These are phyloP conservation scores for Adelosebastes latens DNA, from an alignment of 2,797 vertebrate species.

Conservation along the genomic window DNA sequence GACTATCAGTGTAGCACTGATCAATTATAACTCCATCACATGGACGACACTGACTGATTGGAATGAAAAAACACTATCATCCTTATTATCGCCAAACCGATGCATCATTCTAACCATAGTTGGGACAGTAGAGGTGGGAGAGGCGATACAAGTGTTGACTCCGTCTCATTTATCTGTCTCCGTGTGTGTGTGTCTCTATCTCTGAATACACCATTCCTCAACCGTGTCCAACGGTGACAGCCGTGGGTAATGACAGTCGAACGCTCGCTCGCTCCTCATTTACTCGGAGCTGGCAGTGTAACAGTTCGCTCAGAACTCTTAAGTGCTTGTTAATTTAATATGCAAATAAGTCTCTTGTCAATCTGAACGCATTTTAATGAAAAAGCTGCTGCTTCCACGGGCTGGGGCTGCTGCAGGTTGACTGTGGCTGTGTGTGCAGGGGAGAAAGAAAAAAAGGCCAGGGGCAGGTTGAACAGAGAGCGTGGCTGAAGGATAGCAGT, in stretches of 20 bases:
- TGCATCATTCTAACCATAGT: constrained; percentile 11
- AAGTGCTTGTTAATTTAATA: constrained; percentile 85
- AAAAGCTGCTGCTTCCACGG: constrained; percentile 63
- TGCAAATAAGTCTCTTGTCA: constrained; percentile 83
- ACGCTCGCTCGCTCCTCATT: constrained; percentile 60
- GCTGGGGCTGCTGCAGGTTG: constrained; percentile 27
- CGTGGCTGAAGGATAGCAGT: constrained; percentile 37
- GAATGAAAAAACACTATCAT: background rate
- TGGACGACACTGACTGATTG: background rate
- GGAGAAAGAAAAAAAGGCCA: background rate
- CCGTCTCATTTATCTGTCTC: constrained; percentile 32
- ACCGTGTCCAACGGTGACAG: constrained; percentile 64
- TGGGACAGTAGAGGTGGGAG: constrained; percentile 5
- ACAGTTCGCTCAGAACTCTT: constrained; percentile 71
- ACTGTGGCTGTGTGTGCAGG: constrained; percentile 12
- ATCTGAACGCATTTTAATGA: constrained; percentile 80
- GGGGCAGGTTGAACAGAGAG: constrained; percentile 33
- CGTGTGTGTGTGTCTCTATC: constrained; percentile 38
- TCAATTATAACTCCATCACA: constrained; percentile 4
- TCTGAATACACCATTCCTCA: constrained; percentile 57
- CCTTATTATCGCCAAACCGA: background rate
- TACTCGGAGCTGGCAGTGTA: constrained; percentile 62
- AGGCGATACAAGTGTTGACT: constrained; percentile 25
- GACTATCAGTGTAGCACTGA: background rate
- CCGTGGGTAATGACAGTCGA: constrained; percentile 64